Evolutionary conservation across 2,797 vertebrate genomes (phyloP).

Genomic region (Chrysocyon brachyurus): DNA sequence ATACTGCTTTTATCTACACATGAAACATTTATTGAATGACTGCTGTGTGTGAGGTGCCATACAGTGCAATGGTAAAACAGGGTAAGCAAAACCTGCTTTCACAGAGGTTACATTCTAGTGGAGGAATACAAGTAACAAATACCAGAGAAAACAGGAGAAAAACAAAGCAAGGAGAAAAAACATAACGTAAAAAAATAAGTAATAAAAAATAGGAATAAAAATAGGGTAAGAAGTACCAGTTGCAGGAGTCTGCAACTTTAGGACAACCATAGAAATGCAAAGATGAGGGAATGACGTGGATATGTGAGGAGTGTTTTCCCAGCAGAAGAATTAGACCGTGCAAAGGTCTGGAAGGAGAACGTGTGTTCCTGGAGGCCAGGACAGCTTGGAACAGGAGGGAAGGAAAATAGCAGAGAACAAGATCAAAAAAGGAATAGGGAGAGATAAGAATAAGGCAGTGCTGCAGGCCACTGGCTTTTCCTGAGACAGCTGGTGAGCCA

Average conservation of each 20-base stretch:
- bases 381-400: neutral
- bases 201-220: neutral
- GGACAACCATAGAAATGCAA: neutral
- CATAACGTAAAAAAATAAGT: neutral
- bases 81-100: neutral
- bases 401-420: neutral
- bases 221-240: neutral
- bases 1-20: neutral
- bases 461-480: neutral
- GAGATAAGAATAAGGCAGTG: neutral
- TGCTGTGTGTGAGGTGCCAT: neutral
- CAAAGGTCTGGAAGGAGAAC: neutral
- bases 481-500: neutral
- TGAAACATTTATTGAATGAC: neutral
- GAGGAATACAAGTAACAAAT: neutral
- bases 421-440: neutral
- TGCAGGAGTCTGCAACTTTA: neutral
- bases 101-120: neutral
- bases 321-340: neutral
- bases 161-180: neutral
- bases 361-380: neutral
- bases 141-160: neutral
- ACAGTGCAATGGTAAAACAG: neutral
- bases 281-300: neutral
- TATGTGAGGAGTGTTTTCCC: neutral